These are phyloP conservation scores for Agapornis roseicollis DNA, from an alignment of 2,113 vertebrate genomes.

Conservation along the genomic window DNA sequence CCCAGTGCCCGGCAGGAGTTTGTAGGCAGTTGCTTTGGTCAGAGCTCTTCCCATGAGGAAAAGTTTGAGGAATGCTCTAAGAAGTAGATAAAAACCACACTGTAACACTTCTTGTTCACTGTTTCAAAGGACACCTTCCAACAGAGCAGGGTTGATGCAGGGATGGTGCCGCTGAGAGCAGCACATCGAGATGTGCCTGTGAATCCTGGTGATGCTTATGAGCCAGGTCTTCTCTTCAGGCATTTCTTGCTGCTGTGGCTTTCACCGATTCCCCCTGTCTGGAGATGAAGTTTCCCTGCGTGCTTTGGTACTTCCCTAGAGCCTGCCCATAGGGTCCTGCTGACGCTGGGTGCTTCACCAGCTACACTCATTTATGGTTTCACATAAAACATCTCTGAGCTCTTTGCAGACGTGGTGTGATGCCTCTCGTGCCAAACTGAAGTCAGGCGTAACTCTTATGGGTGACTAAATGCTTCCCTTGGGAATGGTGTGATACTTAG, in stretches of 20 bases:
- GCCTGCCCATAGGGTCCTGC: not conserved
- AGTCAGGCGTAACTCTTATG: not conserved
- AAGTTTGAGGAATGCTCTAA: not conserved
- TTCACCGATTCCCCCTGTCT: not conserved
- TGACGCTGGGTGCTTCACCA: not conserved
- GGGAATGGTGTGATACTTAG: not conserved
- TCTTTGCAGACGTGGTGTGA: not conserved
- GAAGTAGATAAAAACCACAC: not conserved
- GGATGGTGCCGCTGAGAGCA: not conserved
- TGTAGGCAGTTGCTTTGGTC: not conserved
- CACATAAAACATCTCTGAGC: not conserved
- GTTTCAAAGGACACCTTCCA: not conserved
- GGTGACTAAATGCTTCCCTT: not conserved
- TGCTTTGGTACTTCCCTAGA: not conserved
- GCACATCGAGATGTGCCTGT: not conserved
- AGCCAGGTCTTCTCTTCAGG: not conserved
- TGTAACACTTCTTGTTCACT: not conserved
- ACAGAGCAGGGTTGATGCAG: not conserved
- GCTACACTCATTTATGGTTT: not conserved
- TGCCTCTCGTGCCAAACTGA: not conserved
- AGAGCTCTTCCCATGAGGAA: not conserved
- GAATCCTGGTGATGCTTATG: not conserved
- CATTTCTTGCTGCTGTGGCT: not conserved
- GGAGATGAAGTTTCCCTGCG: not conserved
- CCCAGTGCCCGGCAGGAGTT: not conserved